Evolutionary conservation across 2,797 vertebrate species (phyloP), one percentile per base, ranked within the genome.

Genomic region (Crenuchus spilurus): DNA sequence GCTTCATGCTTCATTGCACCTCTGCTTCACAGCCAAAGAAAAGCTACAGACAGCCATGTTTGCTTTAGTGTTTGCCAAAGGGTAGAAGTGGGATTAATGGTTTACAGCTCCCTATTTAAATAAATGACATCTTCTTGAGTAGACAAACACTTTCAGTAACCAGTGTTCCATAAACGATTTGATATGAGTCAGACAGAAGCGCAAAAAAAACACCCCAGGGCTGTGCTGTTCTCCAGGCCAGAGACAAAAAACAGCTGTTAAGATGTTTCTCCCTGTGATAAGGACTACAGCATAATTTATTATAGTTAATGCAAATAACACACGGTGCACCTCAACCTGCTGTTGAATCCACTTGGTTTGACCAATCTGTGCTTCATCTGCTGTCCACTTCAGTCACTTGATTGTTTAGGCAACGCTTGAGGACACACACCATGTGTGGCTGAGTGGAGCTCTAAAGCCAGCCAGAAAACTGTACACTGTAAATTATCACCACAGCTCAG

Each of bases 51-150:
- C 58, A 78, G 78, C 74, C 73, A 75, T 79, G 80, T 67, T 83
- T 87, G 84, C 81, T 83, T 81, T 79, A 83, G 79, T 87, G 86
- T 86, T 87, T 85, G 84, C 84, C 84, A 85, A 86, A 67, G 65
- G 84, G 81, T 78, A 51, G 71, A 72, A 84, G 76, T 80, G 24
- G 69, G 84, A 88, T 89, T 86, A 87, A 91, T 88, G 87, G 84
- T 88, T 83, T 84, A 87, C 89, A 87, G 85, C 69, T 80, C 80
- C 80, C 81, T 86, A 80, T 87, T 91, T 81, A 77, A 85, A 79
- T 82, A 77, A 77, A 76, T 67, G 67, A 64, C 79, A 78, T 78
- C 79, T 82, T 80, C 84, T 84, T 76, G 66, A 80, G 82, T 77
- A 75, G 63, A 77, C 74, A 60, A 77, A 84, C 68, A 46, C 65